phyloP scores from a whole-genome alignment of 2,797 vertebrate species.

The Carapus acus region DNA sequence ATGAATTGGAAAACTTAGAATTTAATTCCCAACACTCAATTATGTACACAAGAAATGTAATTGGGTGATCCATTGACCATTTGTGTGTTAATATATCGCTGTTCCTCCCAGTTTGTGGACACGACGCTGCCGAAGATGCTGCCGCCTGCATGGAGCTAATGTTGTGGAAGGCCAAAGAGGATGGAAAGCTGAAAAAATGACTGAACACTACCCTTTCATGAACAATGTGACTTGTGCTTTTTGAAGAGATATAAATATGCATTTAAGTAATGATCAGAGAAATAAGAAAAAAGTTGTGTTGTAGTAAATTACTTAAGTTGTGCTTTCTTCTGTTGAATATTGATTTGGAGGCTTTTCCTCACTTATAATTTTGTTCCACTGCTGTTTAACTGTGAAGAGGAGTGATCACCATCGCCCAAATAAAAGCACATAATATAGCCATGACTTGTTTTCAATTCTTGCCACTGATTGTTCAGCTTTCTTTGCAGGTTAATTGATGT shows the following conservation, averaged over 20 bases:
- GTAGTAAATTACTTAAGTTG: slow-evolving; percentile 15
- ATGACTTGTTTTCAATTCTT: neutral
- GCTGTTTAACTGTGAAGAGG: neutral
- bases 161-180: slow-evolving; percentile 78
- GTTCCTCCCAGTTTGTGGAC: slow-evolving; percentile 65
- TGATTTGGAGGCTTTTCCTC: slow-evolving; percentile 22
- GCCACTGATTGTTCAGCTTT: slow-evolving; percentile 25
- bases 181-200: slow-evolving; percentile 73
- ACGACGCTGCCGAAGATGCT: slow-evolving; percentile 74
- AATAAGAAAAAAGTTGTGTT: too few species aligned
- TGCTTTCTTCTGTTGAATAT: slow-evolving; percentile 17
- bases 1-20: neutral
- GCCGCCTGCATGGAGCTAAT: slow-evolving; percentile 77
- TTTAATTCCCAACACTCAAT: neutral
- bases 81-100: neutral
- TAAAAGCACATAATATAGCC: slow-evolving; percentile 46
- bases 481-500: neutral
- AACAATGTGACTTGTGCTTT: neutral
- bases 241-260: slow-evolving; percentile 13
- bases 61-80: neutral
- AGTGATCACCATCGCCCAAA: slow-evolving; percentile 18
- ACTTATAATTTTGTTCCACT: slow-evolving; percentile 4
- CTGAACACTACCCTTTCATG: slow-evolving; percentile 5
- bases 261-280: too few species aligned
- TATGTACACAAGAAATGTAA: too few species aligned